Percentiles rank a stretch among this genome's conserved stretches.
phyloP scores from a whole-genome alignment of 2,113 vertebrate species.

The Lampris incognitus region DNA sequence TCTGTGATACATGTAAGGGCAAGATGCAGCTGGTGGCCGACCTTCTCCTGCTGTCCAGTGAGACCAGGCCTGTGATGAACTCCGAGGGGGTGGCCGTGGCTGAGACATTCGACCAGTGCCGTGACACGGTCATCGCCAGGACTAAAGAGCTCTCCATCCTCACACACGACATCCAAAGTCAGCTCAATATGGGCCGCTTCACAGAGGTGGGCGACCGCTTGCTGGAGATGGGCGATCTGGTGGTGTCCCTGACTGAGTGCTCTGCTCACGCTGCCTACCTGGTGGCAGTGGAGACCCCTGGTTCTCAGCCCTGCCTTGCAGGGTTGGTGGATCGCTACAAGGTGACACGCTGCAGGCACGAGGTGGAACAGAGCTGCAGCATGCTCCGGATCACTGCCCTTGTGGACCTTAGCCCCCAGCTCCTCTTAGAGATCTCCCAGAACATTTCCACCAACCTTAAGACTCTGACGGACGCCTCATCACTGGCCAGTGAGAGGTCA shows the following conservation, averaged over 20 bases:
- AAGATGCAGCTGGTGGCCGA: conserved; percentile 99
- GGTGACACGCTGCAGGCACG: conserved; percentile 94
- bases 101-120: conserved; percentile 96
- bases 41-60: conserved; percentile 95
- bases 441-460: conserved; percentile 94
- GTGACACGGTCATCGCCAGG: conserved; percentile 96
- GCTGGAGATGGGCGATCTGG: conserved; percentile 93
- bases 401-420: conserved; percentile 92
- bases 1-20: conserved; percentile 94
- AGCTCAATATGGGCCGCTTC: conserved; percentile 98
- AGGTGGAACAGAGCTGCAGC: conserved; percentile 94
- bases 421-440: conserved; percentile 96
- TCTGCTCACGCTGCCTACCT: conserved; percentile 96
- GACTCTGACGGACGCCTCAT: conserved; percentile 93
- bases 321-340: conserved; percentile 98
- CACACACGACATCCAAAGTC: conserved; percentile 97
- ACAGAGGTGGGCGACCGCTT: conserved; percentile 92
- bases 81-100: conserved; percentile 86
- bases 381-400: conserved; percentile 88
- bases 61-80: conserved; percentile 91
- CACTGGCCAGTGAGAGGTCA: conserved; percentile 91
- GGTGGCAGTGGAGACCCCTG: conserved; percentile 90
- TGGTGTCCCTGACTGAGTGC: conserved; percentile 94
- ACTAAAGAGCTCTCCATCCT: conserved; percentile 98
- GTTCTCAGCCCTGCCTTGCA: conserved; percentile 88